phyloP scores from a whole-genome alignment of 2,888 invertebrate species.

The Caenorhabditis doughertyi region DNA sequence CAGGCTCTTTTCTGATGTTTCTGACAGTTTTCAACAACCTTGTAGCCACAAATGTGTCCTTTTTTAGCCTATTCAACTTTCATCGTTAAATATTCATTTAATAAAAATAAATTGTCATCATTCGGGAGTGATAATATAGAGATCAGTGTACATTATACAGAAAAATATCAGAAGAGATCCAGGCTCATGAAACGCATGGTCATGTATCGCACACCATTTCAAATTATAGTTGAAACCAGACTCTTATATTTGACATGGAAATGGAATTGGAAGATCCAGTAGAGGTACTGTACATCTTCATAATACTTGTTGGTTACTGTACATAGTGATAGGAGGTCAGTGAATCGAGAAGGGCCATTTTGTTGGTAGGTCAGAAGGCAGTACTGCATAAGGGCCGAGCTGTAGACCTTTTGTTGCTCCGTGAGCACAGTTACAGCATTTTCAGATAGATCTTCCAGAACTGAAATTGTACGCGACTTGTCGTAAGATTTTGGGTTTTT shows the following conservation, averaged over 20 bases:
- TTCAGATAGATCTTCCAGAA: slow-evolving; percentile 5
- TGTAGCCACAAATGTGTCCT: too few relatives aligned
- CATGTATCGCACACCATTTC: background rate
- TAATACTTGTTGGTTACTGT: slow-evolving; percentile 20
- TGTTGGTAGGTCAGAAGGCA: slow-evolving; percentile 22
- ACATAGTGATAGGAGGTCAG: slow-evolving; percentile 38
- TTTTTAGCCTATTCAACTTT: too few relatives aligned
- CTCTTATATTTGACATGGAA: slow-evolving; percentile 46
- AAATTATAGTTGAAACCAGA: slow-evolving; percentile 34
- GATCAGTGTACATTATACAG: too few relatives aligned
- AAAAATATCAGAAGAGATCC: too few relatives aligned
- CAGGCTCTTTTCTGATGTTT: too few relatives aligned
- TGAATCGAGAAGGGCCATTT: slow-evolving; percentile 23
- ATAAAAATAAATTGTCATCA: too few relatives aligned
- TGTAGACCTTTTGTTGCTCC: slow-evolving; percentile 31
- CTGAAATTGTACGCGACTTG: background rate
- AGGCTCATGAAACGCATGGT: background rate
- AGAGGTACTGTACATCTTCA: slow-evolving; percentile 37
- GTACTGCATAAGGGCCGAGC: slow-evolving; percentile 35
- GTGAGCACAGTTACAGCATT: background rate
- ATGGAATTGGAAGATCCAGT: slow-evolving; percentile 38
- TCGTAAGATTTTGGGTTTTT: background rate
- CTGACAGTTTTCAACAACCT: too few relatives aligned
- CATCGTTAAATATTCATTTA: too few relatives aligned
- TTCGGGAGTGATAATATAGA: too few relatives aligned